These are phyloP conservation scores for Peromyscus nudipes DNA, from an alignment of 2,797 vertebrate genomes.

Conservation along the genomic window DNA sequence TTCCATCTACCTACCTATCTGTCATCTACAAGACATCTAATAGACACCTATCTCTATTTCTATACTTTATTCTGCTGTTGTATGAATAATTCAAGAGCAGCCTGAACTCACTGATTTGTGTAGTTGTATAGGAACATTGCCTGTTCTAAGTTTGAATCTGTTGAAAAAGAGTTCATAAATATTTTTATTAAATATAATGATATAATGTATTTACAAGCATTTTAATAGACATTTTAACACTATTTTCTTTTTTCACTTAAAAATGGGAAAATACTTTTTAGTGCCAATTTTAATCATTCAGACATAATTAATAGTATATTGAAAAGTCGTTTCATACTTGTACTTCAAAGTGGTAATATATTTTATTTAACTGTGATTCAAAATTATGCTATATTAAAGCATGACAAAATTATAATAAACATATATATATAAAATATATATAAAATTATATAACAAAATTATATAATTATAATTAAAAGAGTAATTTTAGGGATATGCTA, in stretches of 20 bases:
- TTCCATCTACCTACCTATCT: background rate
- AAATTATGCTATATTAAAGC: background rate
- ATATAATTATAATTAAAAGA: slow-evolving; percentile 7
- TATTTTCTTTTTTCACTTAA: slow-evolving; percentile 28
- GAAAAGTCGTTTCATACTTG: background rate
- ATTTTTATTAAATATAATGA: slow-evolving; percentile 42
- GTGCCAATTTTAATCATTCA: background rate
- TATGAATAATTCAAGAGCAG: slow-evolving; percentile 15
- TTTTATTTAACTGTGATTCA: slow-evolving; percentile 49
- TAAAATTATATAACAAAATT: too few relatives aligned
- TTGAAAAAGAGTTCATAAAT: slow-evolving; percentile 34
- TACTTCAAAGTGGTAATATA: slow-evolving; percentile 4
- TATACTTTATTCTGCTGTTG: background rate
- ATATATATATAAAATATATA: too few relatives aligned
- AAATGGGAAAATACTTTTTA: background rate
- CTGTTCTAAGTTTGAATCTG: slow-evolving; percentile 26
- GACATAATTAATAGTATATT: background rate
- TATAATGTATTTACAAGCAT: background rate
- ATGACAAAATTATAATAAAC: slow-evolving; percentile 11
- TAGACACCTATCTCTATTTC: background rate
- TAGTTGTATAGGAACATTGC: background rate
- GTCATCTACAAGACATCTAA: background rate
- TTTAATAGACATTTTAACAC: slow-evolving; percentile 1
- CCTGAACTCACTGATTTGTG: background rate
- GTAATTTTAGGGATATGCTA: background rate